Evolutionary conservation across 2,797 vertebrate species (phyloP).

Genomic region (Pteropus rufus): DNA sequence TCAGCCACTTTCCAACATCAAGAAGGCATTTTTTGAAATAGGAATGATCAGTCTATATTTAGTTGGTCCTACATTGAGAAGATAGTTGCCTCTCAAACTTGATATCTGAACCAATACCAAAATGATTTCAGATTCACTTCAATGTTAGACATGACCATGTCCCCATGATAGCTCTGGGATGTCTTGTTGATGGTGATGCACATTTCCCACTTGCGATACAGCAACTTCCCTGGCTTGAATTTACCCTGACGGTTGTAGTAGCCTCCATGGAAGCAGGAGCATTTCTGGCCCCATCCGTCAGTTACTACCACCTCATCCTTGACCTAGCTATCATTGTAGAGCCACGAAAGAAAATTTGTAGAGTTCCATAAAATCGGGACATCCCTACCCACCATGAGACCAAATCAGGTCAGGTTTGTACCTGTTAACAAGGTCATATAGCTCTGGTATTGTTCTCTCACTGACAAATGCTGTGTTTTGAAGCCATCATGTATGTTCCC

Average conservation of each 20-base stretch:
- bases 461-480: constrained; percentile 86
- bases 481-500: constrained; percentile 86
- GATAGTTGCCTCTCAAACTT: constrained; percentile 90
- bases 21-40: constrained; percentile 90
- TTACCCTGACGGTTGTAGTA: constrained; percentile 90
- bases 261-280: constrained; percentile 87
- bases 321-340: constrained; percentile 91
- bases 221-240: constrained; percentile 84
- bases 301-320: constrained; percentile 91
- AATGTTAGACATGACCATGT: constrained; percentile 84
- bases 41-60: constrained; percentile 86
- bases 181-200: constrained; percentile 85
- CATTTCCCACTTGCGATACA: constrained; percentile 90
- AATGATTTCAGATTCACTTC: constrained; percentile 83
- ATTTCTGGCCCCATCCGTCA: constrained; percentile 88
- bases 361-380: constrained; percentile 90
- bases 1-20: constrained; percentile 87
- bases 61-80: constrained; percentile 89
- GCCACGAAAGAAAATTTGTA: constrained; percentile 90
- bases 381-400: background rate
- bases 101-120: constrained; percentile 86
- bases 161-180: constrained; percentile 88
- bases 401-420: constrained; percentile 54
- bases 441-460: constrained; percentile 87
- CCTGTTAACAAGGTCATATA: constrained; percentile 87